Conservation (phyloP, 2,113 vertebrate genomes). For the Clupea harengus region DNA sequence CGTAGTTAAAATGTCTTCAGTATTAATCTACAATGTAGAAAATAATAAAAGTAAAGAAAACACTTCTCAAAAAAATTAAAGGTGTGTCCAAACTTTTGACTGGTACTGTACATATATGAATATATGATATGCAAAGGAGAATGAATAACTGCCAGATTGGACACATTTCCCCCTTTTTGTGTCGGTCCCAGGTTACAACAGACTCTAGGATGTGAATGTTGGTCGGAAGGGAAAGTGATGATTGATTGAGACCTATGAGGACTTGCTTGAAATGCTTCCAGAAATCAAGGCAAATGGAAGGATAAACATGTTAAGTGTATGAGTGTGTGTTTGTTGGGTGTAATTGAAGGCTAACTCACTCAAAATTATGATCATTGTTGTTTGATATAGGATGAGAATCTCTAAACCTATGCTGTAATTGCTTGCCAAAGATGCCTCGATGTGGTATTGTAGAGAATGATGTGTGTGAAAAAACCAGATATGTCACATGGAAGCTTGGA, state of each 20-base stretch:
- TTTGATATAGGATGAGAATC: conserved; percentile 2
- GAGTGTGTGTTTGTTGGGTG: not conserved
- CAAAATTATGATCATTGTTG: not conserved
- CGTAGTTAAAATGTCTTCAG: too few species aligned
- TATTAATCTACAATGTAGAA: too few species aligned
- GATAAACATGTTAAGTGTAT: not conserved
- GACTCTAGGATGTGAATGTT: not conserved
- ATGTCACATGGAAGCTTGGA: not conserved
- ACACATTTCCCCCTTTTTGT: not conserved
- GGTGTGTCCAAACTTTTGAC: too few species aligned
- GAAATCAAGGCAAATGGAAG: not conserved
- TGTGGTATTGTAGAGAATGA: not conserved
- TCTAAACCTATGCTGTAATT: conserved; percentile 28
- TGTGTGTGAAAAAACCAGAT: not conserved
- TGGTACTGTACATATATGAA: too few species aligned
- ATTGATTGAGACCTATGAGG: not conserved
- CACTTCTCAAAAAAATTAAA: too few species aligned
- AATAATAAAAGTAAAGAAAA: too few species aligned
- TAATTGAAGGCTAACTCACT: not conserved
- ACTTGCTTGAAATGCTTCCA: not conserved
- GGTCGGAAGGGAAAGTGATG: not conserved
- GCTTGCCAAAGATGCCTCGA: conserved; percentile 55
- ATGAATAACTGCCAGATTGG: too few species aligned
- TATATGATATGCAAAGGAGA: too few species aligned
- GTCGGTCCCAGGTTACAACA: not conserved